These are phyloP conservation scores for Melanerpes formicivorus DNA, from an alignment of 2,113 vertebrate genomes.

Conservation along the genomic window DNA sequence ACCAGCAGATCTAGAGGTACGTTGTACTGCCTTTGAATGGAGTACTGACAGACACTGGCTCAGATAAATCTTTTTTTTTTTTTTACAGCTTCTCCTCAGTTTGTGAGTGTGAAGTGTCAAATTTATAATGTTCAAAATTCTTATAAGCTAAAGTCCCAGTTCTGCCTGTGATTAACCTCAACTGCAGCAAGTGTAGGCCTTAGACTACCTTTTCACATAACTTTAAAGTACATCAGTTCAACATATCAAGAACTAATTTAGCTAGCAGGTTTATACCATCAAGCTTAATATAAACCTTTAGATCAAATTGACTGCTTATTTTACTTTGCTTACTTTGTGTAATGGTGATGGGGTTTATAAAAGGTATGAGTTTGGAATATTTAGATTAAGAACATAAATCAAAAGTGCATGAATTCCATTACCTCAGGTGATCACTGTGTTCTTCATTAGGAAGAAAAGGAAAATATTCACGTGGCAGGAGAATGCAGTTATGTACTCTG, in stretches of 20 bases:
- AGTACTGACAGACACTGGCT: not conserved
- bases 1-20: not conserved
- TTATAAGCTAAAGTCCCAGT: not conserved
- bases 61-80: not conserved
- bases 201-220: not conserved
- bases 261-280: not conserved
- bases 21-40: not conserved
- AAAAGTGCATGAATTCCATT: not conserved
- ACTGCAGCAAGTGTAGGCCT: not conserved
- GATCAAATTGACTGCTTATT: not conserved
- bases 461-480: not conserved
- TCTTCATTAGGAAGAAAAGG: not conserved
- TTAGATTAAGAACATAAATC: conserved; percentile 9
- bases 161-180: not conserved
- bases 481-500: not conserved
- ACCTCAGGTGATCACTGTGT: not conserved
- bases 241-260: not conserved
- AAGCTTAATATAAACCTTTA: not conserved
- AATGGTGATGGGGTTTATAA: not conserved
- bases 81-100: not conserved
- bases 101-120: not conserved
- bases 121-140: not conserved
- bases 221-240: not conserved
- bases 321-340: not conserved
- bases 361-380: not conserved